Evolutionary conservation across 35 echinoderm and acorn worm genomes (phyloP), one percentile per base, ranked within the genome.

Genomic region (Ptychodera flava): DNA sequence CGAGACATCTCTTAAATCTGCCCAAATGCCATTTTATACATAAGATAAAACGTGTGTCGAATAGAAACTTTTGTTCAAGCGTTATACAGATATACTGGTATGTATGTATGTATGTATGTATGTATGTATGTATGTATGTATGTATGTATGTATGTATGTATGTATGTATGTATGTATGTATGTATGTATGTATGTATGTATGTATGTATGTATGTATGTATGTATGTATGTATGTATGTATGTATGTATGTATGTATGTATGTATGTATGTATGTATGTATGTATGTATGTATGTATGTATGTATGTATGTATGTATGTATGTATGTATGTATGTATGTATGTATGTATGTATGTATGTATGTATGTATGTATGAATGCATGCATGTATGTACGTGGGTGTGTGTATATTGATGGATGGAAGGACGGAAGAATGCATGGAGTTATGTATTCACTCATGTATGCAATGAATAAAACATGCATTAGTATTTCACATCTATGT

Each of bases 251-350:
- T 64, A 22, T 64, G 45, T 64, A 22, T 64, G 45, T 64, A 64
- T 64, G 45, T 64, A 64, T 64, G 45, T 64, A 64, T 64, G 45
- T 64, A 64, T 64, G 45, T 64, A 64, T 64, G 45, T 64, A 64
- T 64, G 45, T 64, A 64, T 64, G 45, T 64, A 64, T 64, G 45
- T 64, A 64, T 64, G 45, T 64, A 64, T 64, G 45, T 64, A 22
- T 64, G 45, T 64, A 22, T 64, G 22, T 64, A 22, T 64, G 22
- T 64, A 22, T 64, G 45, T 64, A 22, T 64, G 45, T 64, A 64
- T 64, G 45, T 64, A 64, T 64, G 45, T 64, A 64, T 64, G 45
- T 64, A 64, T 64, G 6, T 64, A 64, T 64, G 45, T 64, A 64
- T 64, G 45, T 64, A 64, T 64, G 45, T 64, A 64, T 64, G 45